phyloP scores from a whole-genome alignment of 2,113 vertebrate genomes.

The Tyrannus savana region DNA sequence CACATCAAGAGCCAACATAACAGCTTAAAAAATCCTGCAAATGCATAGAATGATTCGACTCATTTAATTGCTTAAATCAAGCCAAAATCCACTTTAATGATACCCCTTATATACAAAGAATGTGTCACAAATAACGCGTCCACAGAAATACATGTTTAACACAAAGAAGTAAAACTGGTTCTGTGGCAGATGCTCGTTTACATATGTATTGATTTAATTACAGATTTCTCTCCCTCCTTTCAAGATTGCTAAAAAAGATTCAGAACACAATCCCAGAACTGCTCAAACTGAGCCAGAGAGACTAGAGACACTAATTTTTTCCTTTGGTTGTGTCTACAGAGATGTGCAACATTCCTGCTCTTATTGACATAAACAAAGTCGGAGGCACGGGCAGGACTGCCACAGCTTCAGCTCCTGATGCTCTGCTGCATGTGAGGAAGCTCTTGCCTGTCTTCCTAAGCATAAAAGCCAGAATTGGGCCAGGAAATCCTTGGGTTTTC shows the following conservation, averaged over 20 bases:
- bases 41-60: not conserved
- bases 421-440: accelerated
- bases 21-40: not conserved
- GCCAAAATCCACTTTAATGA: not conserved
- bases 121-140: not conserved
- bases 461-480: not conserved
- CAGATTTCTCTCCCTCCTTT: constrained; percentile 7
- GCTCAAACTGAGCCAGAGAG: not conserved
- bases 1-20: not conserved
- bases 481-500: not conserved
- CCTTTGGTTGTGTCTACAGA: not conserved
- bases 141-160: not conserved
- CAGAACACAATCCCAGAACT: not conserved
- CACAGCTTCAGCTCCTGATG: not conserved
- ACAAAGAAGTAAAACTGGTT: not conserved
- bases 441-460: not conserved
- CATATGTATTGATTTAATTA: constrained; percentile 22
- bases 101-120: not conserved
- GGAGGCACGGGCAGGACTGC: not conserved
- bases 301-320: not conserved
- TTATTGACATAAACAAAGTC: not conserved
- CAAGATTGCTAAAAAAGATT: not conserved
- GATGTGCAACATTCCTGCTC: not conserved
- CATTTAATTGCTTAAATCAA: not conserved
- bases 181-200: constrained; percentile 33